Evolutionary conservation across 2,888 invertebrate genomes (phyloP).

Genomic region (Pseudoips prasinana): DNA sequence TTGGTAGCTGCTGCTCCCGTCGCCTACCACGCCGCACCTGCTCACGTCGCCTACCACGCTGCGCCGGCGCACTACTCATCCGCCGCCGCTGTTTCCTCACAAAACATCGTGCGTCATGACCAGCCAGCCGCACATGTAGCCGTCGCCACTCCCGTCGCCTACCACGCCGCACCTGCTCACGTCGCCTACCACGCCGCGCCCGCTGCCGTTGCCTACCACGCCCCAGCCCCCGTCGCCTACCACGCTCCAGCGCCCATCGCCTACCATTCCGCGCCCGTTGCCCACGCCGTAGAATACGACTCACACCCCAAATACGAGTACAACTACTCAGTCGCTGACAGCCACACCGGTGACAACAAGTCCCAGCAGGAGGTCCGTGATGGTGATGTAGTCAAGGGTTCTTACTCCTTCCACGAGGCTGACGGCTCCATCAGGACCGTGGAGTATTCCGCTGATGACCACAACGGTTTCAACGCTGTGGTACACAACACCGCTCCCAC

Average conservation of each 20-base stretch:
- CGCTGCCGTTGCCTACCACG: conserved; percentile 25
- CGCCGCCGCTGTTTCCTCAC: too few species aligned
- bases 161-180: conserved; percentile 35
- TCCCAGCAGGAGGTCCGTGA: conserved; percentile 69
- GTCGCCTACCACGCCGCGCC: conserved; percentile 15
- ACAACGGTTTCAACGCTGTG: conserved; percentile 61
- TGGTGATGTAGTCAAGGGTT: conserved; percentile 80
- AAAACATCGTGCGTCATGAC: too few species aligned
- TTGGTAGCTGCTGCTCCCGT: conserved; percentile 21
- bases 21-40: conserved; percentile 30
- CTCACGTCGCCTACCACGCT: conserved; percentile 26
- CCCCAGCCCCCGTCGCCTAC: conserved; percentile 50
- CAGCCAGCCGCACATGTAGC: conserved; percentile 21
- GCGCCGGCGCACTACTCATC: conserved; percentile 33
- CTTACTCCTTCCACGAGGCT: conserved; percentile 76
- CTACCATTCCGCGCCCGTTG: conserved; percentile 63
- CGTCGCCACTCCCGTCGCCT: conserved; percentile 37
- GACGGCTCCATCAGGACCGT: conserved; percentile 76
- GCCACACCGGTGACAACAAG: conserved; percentile 74
- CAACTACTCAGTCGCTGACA: conserved; percentile 69
- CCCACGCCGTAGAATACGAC: conserved; percentile 18
- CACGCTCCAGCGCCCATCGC: conserved; percentile 51
- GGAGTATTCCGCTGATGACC: conserved; percentile 72
- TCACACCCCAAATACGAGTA: conserved; percentile 71
- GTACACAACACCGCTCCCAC: conserved; percentile 44